A percentile compares a stretch with the other conserved stretches of the same genome.
phyloP scores from a whole-genome alignment of 2,113 vertebrate species.

The Thomomys bottae region DNA sequence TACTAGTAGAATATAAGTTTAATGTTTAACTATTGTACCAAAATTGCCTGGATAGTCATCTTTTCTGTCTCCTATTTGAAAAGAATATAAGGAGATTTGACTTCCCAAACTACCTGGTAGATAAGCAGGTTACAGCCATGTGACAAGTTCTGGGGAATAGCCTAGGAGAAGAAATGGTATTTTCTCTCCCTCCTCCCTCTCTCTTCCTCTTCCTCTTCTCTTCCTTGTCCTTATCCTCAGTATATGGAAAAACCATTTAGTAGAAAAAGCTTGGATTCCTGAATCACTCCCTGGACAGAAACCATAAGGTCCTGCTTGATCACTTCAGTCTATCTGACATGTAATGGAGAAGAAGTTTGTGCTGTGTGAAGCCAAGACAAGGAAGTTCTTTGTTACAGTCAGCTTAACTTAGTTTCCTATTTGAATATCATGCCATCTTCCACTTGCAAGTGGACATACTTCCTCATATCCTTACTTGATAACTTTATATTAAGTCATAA shows the following conservation, averaged over 20 bases:
- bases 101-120: neutral
- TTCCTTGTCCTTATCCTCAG: neutral
- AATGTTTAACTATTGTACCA: neutral
- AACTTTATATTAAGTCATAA: conserved; percentile 20
- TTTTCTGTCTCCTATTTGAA: neutral
- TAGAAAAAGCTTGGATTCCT: neutral
- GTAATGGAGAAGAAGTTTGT: neutral
- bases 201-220: neutral
- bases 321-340: neutral
- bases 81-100: neutral
- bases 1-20: neutral
- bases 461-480: conserved; percentile 2
- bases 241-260: neutral
- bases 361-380: neutral
- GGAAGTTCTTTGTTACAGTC: neutral
- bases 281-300: neutral
- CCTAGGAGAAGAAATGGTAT: neutral
- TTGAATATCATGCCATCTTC: neutral
- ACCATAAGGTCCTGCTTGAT: neutral
- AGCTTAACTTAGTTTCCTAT: neutral
- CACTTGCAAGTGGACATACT: conserved; percentile 13
- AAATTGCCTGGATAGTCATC: neutral
- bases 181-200: neutral
- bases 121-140: neutral
- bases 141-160: neutral